phyloP scores from a whole-genome alignment of 2,797 vertebrate species.

The Lithobates sylvaticus region DNA sequence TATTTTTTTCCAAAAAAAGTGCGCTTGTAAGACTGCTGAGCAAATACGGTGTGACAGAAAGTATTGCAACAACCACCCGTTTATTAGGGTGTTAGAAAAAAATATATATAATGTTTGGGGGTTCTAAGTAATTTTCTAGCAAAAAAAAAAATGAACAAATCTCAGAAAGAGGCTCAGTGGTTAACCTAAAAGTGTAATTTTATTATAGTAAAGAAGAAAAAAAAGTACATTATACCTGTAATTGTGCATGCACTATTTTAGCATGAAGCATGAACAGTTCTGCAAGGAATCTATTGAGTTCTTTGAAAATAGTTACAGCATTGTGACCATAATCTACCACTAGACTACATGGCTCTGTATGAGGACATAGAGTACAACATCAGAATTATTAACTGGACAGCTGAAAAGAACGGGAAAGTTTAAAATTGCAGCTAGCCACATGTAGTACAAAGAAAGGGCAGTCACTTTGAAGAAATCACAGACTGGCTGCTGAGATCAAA shows the following conservation, averaged over 20 bases:
- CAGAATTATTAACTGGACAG: slow-evolving; percentile 8
- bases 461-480: slow-evolving; percentile 29
- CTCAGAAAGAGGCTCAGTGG: too few species aligned
- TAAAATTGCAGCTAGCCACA: background rate
- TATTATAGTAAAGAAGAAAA: background rate
- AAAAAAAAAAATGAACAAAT: too few species aligned
- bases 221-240: background rate
- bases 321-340: background rate
- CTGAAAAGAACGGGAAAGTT: background rate
- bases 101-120: too few species aligned
- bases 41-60: too few species aligned
- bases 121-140: too few species aligned
- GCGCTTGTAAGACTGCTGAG: too few species aligned
- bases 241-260: background rate
- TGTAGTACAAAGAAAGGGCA: slow-evolving; percentile 21
- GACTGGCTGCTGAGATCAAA: slow-evolving; percentile 14
- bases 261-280: background rate
- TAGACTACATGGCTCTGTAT: background rate
- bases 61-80: too few species aligned
- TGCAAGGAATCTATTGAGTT: background rate
- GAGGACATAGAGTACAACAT: slow-evolving; percentile 1
- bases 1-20: too few species aligned
- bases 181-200: background rate
- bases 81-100: too few species aligned
- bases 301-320: background rate